Evolutionary conservation across 1,140 invertebrate genomes (phyloP).

Genomic region (Drosophila takahashii): DNA sequence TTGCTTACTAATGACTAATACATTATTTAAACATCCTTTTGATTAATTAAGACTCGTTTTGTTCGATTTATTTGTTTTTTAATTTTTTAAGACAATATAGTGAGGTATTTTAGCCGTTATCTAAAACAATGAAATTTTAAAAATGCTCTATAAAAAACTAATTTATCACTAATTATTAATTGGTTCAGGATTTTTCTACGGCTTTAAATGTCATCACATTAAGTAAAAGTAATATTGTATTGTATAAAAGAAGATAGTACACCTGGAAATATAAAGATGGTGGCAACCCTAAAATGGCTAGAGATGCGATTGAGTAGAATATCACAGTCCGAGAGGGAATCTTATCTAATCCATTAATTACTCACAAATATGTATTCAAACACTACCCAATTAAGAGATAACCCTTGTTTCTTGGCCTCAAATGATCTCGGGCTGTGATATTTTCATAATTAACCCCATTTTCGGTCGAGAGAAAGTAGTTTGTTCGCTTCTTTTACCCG

Average conservation of each 20-base stretch:
- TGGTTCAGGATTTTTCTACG: not conserved
- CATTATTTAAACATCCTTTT: conserved; percentile 1
- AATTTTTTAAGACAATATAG: not conserved
- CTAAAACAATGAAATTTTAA: too few species aligned
- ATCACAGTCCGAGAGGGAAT: not conserved
- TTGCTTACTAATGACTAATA: conserved; percentile 4
- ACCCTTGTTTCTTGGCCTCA: too few species aligned
- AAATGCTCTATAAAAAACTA: not conserved
- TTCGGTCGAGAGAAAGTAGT: not conserved
- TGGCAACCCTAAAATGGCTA: conserved; percentile 1
- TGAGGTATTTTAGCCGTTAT: not conserved
- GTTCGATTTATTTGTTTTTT: not conserved
- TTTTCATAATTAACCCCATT: not conserved
- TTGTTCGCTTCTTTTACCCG: not conserved
- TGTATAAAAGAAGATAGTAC: not conserved
- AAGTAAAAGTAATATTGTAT: not conserved
- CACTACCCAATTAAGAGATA: not conserved
- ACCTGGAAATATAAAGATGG: not conserved
- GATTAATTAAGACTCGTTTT: not conserved
- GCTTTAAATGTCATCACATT: conserved; percentile 6
- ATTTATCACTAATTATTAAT: not conserved
- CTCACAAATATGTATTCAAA: not conserved
- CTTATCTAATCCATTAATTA: not conserved
- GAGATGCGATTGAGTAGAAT: not conserved
- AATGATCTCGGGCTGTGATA: not conserved